Evolutionary conservation across 2,888 invertebrate species (phyloP).

Genomic region (Mechanitis mazaeus): DNA sequence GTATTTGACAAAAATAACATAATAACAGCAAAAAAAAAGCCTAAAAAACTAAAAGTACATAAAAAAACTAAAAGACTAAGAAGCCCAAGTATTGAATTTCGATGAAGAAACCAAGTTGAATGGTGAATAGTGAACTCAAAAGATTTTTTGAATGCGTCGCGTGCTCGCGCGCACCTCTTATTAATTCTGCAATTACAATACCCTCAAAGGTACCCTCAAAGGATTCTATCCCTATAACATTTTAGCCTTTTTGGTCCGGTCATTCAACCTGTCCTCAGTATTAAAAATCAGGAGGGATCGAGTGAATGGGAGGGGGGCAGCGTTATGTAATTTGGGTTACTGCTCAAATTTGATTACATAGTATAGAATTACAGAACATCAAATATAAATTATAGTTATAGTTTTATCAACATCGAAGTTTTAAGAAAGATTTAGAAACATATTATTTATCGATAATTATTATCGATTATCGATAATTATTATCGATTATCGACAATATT

Average conservation of each 20-base stretch:
- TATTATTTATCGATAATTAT: too few species aligned
- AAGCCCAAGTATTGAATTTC: not conserved
- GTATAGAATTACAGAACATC: too few species aligned
- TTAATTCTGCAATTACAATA: constrained; percentile 26
- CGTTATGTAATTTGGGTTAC: constrained; percentile 13
- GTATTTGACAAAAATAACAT: too few species aligned
- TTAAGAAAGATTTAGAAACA: too few species aligned
- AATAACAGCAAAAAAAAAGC: not conserved
- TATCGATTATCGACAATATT: too few species aligned
- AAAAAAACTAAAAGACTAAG: not conserved
- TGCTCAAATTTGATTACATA: constrained; percentile 11
- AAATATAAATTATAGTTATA: too few species aligned
- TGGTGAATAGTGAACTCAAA: constrained; percentile 14
- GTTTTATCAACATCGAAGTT: too few species aligned
- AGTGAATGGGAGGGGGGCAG: not conserved
- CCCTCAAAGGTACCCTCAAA: constrained; percentile 11
- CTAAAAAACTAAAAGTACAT: constrained; percentile 3
- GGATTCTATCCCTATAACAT: not conserved
- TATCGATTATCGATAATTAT: too few species aligned
- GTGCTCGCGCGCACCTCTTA: constrained; percentile 30
- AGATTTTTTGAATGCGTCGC: constrained; percentile 26
- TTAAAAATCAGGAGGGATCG: constrained; percentile 32
- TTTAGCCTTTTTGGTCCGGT: constrained; percentile 42
- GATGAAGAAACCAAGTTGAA: constrained; percentile 6
- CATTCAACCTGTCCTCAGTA: constrained; percentile 56